Conservation (phyloP, 2,888 invertebrate genomes). For the Chloroclystis v-ata region DNA sequence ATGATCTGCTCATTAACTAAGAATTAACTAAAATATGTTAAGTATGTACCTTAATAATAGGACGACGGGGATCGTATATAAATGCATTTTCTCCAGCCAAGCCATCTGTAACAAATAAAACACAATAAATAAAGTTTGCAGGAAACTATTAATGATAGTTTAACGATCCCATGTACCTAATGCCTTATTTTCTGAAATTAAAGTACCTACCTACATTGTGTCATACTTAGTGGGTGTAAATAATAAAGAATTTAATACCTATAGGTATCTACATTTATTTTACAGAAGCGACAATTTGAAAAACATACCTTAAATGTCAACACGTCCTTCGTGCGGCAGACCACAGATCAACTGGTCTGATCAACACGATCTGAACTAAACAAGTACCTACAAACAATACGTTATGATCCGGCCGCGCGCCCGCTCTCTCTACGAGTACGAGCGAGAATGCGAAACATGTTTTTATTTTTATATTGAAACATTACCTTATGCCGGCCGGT, state of each 20-base stretch:
- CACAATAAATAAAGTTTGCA: no score
- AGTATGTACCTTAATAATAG: constrained; percentile 28
- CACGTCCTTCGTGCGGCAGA: constrained; percentile 8
- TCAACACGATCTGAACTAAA: neutral
- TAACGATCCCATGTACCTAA: no score
- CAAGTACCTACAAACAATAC: constrained; percentile 1
- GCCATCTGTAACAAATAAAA: constrained; percentile 43
- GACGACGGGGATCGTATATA: constrained; percentile 31
- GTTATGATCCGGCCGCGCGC: neutral
- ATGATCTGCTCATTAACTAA: no score
- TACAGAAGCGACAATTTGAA: neutral
- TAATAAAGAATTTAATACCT: no score
- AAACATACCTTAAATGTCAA: neutral
- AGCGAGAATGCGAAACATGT: neutral
- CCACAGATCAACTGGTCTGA: constrained; percentile 16
- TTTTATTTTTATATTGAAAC: no score
- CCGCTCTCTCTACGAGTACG: neutral
- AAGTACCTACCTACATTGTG: no score
- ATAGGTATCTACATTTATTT: no score
- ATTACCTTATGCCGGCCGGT: no score
- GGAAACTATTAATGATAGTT: no score
- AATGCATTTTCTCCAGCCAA: constrained; percentile 37
- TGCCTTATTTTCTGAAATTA: no score
- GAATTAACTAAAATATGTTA: no score
- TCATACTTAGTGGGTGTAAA: no score